Conservation (phyloP, 2,113 vertebrate genomes). For the Polypterus senegalus region DNA sequence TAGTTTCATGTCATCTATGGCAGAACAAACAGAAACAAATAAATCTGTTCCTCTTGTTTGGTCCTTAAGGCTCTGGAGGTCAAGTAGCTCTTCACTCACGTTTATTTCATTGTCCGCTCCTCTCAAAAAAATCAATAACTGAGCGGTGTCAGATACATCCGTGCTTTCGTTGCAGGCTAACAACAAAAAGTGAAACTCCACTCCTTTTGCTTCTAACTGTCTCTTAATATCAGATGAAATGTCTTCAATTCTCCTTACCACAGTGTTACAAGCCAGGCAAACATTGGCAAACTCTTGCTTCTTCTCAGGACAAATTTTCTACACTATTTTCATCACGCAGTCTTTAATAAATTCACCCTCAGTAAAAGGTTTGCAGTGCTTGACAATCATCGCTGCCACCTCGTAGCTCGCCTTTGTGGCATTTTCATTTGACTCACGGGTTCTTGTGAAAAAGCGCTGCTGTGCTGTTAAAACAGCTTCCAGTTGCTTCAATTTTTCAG, state of each 20-base stretch:
- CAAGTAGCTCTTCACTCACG: constrained; percentile 18
- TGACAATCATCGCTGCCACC: constrained; percentile 18
- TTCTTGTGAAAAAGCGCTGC: no score
- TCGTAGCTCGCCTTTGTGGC: constrained; percentile 20
- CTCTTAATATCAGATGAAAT: constrained; percentile 21
- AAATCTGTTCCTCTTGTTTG: constrained; percentile 15
- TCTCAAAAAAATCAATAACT: constrained; percentile 17
- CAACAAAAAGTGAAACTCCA: not conserved
- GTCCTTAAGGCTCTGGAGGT: constrained; percentile 20
- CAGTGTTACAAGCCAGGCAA: constrained; percentile 18
- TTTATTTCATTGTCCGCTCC: constrained; percentile 17
- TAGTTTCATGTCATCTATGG: constrained; percentile 5
- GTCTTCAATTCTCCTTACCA: constrained; percentile 19
- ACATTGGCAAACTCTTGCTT: constrained; percentile 19
- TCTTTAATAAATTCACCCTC: constrained; percentile 27
- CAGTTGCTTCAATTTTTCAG: no score
- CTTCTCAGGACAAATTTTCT: constrained; percentile 23
- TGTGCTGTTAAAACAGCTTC: no score
- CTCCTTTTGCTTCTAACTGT: constrained; percentile 10
- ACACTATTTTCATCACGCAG: constrained; percentile 18
- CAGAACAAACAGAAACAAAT: constrained; percentile 11
- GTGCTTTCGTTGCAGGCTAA: constrained; percentile 12
- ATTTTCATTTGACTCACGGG: constrained; percentile 17
- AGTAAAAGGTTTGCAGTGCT: constrained; percentile 26
- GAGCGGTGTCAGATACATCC: not conserved